Evolutionary conservation across 2,888 invertebrate genomes (phyloP).

Genomic region (Heliconius sara): DNA sequence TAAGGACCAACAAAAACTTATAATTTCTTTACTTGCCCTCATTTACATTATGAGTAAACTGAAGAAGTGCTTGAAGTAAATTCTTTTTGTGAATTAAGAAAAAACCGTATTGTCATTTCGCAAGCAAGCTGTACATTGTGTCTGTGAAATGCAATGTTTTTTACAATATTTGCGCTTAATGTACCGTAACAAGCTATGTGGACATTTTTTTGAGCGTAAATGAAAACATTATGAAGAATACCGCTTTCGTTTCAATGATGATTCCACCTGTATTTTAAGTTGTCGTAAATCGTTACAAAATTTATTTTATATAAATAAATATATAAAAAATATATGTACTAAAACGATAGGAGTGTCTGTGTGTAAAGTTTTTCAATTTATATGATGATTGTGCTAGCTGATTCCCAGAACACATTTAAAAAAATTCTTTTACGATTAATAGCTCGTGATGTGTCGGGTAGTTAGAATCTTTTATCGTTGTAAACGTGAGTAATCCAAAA

Average conservation of each 20-base stretch:
- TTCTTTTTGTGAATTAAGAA: conserved; percentile 26
- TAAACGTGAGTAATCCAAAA: no score
- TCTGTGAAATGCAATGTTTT: conserved; percentile 50
- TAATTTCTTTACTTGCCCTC: conserved; percentile 26
- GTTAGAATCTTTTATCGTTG: no score
- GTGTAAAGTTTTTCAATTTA: neutral
- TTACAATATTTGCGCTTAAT: conserved; percentile 51
- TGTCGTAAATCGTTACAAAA: neutral
- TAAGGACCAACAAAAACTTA: conserved; percentile 20
- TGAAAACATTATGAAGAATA: neutral
- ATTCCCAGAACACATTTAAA: no score
- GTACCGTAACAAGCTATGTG: conserved; percentile 48
- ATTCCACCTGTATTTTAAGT: neutral
- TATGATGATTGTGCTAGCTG: no score
- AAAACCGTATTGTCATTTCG: conserved; percentile 35
- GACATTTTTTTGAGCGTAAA: conserved; percentile 25
- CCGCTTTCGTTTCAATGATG: neutral
- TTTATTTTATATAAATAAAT: no score
- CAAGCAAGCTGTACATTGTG: conserved; percentile 49
- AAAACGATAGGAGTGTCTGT: neutral
- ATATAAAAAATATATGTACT: neutral
- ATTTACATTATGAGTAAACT: conserved; percentile 28
- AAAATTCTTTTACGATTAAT: no score
- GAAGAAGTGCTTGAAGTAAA: conserved; percentile 23
- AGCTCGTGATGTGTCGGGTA: no score